These are phyloP conservation scores for Nudaria mundana DNA, from an alignment of 2,888 invertebrate genomes.

Conservation along the genomic window DNA sequence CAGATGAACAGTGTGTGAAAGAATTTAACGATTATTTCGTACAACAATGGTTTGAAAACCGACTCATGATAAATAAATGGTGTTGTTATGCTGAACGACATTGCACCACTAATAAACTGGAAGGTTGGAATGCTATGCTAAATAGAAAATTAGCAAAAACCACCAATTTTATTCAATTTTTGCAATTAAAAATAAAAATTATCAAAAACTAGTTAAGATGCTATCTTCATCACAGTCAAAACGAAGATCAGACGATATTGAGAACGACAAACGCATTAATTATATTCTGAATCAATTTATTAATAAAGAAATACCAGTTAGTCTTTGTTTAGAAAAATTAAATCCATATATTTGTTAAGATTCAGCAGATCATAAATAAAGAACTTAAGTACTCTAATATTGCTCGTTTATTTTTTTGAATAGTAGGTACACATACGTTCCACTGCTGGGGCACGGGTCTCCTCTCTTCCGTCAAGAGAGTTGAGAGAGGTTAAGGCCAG, in stretches of 20 bases:
- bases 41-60: too few species aligned
- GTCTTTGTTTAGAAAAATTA: background rate
- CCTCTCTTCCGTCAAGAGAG: too few species aligned
- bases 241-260: background rate
- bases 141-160: background rate
- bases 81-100: background rate
- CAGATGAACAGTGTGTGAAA: background rate
- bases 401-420: background rate
- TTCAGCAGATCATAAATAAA: background rate
- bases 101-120: background rate
- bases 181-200: too few species aligned
- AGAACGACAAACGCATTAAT: background rate
- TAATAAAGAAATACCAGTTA: background rate
- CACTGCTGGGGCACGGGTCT: too few species aligned
- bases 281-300: background rate
- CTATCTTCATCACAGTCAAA: background rate
- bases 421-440: too few species aligned
- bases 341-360: background rate
- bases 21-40: background rate
- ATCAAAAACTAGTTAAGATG: conserved; percentile 18
- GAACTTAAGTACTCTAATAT: background rate
- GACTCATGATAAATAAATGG: too few species aligned
- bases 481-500: too few species aligned
- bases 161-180: background rate
- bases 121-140: too few species aligned